These are phyloP conservation scores for Anomalospiza imberbis DNA, from an alignment of 2,797 vertebrate species.

Conservation along the genomic window DNA sequence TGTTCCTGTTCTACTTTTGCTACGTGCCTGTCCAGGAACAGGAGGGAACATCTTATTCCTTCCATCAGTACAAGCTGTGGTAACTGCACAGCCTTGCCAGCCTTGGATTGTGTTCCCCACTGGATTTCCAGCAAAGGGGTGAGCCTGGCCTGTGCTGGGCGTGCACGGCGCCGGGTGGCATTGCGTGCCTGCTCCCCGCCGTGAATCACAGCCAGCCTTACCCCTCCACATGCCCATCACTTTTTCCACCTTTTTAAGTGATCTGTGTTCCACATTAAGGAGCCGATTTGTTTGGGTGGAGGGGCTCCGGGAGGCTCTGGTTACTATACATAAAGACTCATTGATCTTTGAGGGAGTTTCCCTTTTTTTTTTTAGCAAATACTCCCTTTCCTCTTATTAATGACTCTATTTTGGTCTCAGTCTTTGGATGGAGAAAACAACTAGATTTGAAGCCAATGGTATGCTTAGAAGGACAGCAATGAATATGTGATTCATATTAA, in stretches of 20 bases:
- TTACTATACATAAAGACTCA: constrained; percentile 54
- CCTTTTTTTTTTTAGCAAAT: constrained; percentile 10
- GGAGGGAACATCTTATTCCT: constrained; percentile 51
- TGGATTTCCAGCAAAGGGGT: background rate
- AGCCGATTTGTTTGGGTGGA: constrained; percentile 13
- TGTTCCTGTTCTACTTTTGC: background rate
- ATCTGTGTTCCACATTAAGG: constrained; percentile 39
- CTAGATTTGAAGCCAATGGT: background rate
- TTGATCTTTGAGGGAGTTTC: constrained; percentile 60
- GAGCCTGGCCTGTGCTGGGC: background rate
- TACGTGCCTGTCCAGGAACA: constrained; percentile 26
- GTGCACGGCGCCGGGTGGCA: background rate
- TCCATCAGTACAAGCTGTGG: background rate
- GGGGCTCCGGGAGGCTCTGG: background rate
- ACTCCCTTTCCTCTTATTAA: constrained; percentile 33
- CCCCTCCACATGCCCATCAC: background rate
- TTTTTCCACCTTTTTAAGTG: constrained; percentile 52
- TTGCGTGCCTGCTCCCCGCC: background rate
- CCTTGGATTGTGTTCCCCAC: background rate
- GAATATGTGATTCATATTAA: background rate
- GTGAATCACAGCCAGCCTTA: background rate
- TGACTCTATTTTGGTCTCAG: background rate
- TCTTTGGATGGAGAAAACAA: constrained; percentile 17
- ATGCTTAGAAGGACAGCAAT: background rate
- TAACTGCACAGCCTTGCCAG: background rate